Conservation (phyloP, 1,140 invertebrate species). For the Drosophila persimilis region DNA sequence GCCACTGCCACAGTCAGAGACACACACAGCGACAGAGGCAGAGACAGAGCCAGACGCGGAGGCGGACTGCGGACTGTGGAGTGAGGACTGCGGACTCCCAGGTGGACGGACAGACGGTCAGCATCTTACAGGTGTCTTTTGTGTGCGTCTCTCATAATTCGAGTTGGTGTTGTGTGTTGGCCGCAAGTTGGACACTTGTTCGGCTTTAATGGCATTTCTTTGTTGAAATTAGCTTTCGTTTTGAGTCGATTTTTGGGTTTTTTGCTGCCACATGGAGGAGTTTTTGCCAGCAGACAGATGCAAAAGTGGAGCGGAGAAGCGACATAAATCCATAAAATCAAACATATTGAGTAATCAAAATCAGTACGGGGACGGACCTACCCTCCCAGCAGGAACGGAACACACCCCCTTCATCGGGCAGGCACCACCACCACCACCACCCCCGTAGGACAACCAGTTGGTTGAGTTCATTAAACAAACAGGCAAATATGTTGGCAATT, state of each 20-base stretch:
- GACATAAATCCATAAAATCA: constrained; percentile 70
- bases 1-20: constrained; percentile 7
- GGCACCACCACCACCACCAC: neutral
- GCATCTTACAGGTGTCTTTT: constrained; percentile 57
- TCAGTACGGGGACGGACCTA: neutral
- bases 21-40: neutral
- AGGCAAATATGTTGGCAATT: constrained; percentile 78
- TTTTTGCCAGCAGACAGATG: constrained; percentile 50
- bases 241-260: neutral
- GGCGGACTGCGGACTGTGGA: no score
- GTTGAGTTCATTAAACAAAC: constrained; percentile 73
- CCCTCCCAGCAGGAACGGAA: no score
- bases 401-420: constrained; percentile 1
- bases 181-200: constrained; percentile 34
- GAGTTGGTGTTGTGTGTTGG: constrained; percentile 50
- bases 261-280: constrained; percentile 41
- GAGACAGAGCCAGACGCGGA: no score
- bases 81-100: no score
- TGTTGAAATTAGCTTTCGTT: constrained; percentile 66
- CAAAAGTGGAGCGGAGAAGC: constrained; percentile 52
- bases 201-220: constrained; percentile 63
- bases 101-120: constrained; percentile 5
- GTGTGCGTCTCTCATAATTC: constrained; percentile 22
- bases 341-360: constrained; percentile 82
- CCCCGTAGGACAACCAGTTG: constrained; percentile 19